phyloP scores from a whole-genome alignment of 2,113 vertebrate species.

The Coptodon rendalli region DNA sequence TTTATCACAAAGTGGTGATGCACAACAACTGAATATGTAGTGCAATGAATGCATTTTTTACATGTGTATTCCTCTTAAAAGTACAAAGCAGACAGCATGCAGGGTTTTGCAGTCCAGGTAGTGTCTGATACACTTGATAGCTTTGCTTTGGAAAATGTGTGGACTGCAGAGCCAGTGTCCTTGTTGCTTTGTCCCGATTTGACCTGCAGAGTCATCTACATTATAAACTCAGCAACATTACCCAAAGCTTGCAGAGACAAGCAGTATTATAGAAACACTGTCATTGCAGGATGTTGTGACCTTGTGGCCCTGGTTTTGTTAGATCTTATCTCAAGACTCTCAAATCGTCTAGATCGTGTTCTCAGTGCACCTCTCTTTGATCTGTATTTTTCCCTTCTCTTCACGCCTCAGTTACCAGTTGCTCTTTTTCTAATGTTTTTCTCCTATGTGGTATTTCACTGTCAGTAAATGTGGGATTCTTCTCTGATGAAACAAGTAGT shows the following conservation, averaged over 20 bases:
- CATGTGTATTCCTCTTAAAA: neutral
- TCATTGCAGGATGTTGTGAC: slow-evolving; percentile 25
- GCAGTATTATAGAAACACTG: slow-evolving; percentile 5
- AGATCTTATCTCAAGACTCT: neutral
- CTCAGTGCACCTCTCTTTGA: neutral
- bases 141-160: neutral
- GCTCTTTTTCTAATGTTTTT: neutral
- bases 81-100: neutral
- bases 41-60: neutral
- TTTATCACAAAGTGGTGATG: neutral
- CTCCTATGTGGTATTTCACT: neutral
- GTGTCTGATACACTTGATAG: neutral
- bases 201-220: neutral
- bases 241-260: neutral
- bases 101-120: neutral
- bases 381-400: neutral
- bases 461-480: neutral
- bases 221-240: slow-evolving; percentile 31
- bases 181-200: slow-evolving; percentile 35
- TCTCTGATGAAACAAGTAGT: neutral
- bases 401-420: neutral
- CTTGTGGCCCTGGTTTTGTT: neutral
- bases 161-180: slow-evolving; percentile 10
- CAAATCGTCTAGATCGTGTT: neutral
- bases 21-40: neutral